Evolutionary conservation across 2,113 vertebrate genomes (phyloP).

Genomic region (Tympanuchus pallidicinctus): DNA sequence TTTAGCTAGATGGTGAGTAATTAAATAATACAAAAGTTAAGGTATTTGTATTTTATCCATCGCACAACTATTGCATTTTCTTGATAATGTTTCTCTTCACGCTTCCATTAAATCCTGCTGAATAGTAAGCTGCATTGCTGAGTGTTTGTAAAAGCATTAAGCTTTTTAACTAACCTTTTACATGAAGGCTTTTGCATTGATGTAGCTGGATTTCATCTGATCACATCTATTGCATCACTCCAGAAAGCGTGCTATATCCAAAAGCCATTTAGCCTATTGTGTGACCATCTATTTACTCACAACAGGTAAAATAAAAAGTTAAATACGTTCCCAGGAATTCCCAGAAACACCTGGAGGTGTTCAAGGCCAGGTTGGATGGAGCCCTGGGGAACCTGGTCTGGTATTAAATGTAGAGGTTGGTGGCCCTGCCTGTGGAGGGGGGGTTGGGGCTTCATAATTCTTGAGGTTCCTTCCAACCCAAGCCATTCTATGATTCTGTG

Average conservation of each 20-base stretch:
- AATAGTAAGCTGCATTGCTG: background rate
- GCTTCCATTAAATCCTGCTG: background rate
- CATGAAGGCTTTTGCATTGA: background rate
- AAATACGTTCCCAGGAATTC: background rate
- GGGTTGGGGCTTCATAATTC: too few relatives aligned
- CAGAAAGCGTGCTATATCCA: background rate
- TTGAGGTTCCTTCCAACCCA: too few relatives aligned
- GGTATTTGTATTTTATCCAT: background rate
- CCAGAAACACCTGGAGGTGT: too few relatives aligned
- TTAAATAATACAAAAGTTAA: background rate
- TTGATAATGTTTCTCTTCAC: background rate
- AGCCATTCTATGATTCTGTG: too few relatives aligned
- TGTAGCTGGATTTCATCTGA: background rate
- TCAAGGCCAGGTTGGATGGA: too few relatives aligned
- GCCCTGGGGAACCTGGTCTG: too few relatives aligned
- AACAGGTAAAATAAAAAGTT: background rate
- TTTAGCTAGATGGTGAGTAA: background rate
- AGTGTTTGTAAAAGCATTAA: background rate
- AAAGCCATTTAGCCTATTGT: background rate
- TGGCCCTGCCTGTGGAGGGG: too few relatives aligned
- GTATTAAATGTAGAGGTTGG: too few relatives aligned
- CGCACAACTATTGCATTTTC: background rate
- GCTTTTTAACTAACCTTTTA: background rate
- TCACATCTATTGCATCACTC: background rate
- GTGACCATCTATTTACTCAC: background rate